Base-by-base conservation (phyloP, 64 coral and sea anemone species). In the Orbicella faveolata region DNA sequence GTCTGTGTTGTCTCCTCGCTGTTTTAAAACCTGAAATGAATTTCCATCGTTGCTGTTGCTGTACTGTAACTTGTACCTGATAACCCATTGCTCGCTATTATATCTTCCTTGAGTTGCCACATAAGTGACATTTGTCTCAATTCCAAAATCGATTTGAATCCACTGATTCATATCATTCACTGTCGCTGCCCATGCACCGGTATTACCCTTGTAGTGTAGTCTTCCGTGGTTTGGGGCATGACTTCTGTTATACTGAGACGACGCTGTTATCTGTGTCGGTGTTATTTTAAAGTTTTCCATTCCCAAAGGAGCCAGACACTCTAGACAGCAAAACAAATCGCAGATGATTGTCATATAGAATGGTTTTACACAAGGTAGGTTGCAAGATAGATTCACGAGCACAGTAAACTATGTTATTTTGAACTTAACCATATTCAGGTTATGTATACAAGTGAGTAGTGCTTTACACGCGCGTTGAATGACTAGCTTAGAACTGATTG, bases 111-210 rank as follows among this genome's bases (percentile, higher is more conserved):
- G 89, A 16, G 89, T 91, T 14, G 89, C 89, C 4, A 91, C 74
- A 35, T 61, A 69, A n/a, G 89, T 86, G 15, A 91, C 81, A 12
- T 44, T 73, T 51, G 89, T 72, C 53, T 34, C 77, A 39, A 73
- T 83, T 55, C 69, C 23, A 35, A 91, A 37, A 69, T 91, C 89
- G 13, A 91, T 39, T 36, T 91, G 89, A 35, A 91, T 25, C 89
- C 89, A 91, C 41, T 91, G 89, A 73, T 85, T 21, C 9, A 55
- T 52, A 69, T 91, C 44, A 33, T 85, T 91, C 20, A 23, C 9
- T 21, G 4, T 34, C 34, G 68, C 89, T 36, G 51, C 41, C 89
- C 89, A 91, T 18, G 53, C 72, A 2, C 52, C 70, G 6, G 15
- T 34, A 54, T 17, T 66, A 21, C 6, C 7, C 34, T 66, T 61